These are phyloP conservation scores for Drosophila imparisetae DNA, from an alignment of 2,888 invertebrate species.

Conservation along the genomic window DNA sequence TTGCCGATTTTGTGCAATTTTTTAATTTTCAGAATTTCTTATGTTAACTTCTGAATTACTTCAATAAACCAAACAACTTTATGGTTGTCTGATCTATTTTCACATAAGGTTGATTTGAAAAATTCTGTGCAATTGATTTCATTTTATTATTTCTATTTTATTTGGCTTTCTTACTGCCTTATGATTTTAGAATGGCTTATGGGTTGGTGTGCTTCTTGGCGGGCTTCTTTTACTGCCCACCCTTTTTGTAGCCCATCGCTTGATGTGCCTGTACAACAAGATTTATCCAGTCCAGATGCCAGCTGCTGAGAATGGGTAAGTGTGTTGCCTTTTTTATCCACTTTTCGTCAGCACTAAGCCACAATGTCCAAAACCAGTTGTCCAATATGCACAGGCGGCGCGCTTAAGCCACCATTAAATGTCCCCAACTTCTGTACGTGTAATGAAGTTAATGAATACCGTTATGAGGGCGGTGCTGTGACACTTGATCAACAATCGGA, in stretches of 20 bases:
- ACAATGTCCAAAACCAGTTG: background rate
- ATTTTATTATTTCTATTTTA: background rate
- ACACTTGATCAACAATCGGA: background rate
- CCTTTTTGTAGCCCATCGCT: conserved; percentile 90
- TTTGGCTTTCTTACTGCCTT: background rate
- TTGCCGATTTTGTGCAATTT: no score
- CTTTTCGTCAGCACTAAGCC: background rate
- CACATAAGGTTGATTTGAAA: background rate
- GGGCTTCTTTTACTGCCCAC: conserved; percentile 92
- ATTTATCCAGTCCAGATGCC: conserved; percentile 88
- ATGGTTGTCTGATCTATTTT: no score
- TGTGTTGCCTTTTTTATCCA: background rate
- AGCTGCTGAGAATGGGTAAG: conserved; percentile 53
- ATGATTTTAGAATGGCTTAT: conserved; percentile 93
- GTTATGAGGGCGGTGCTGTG: background rate
- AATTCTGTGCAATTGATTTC: background rate
- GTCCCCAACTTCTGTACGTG: background rate
- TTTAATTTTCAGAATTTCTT: background rate
- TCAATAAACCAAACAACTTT: no score
- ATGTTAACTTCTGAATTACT: background rate
- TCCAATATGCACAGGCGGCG: background rate
- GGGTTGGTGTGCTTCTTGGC: conserved; percentile 95
- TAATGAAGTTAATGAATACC: background rate
- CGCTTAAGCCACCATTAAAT: background rate
- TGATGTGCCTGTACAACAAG: conserved; percentile 94